phyloP scores from a whole-genome alignment of 2,797 vertebrate genomes.

The Crocodylus rhombifer region DNA sequence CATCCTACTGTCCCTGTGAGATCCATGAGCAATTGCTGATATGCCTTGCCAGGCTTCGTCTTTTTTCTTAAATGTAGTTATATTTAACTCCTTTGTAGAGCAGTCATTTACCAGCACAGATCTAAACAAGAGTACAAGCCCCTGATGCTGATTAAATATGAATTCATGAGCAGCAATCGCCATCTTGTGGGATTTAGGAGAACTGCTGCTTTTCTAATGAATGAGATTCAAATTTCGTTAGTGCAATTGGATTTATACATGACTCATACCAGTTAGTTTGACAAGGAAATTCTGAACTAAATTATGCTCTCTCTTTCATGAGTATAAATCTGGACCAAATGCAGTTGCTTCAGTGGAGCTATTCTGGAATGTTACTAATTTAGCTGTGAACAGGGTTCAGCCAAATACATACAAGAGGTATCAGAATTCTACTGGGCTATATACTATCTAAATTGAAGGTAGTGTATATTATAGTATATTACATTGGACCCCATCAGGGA shows the following conservation, averaged over 20 bases:
- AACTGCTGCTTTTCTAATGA: neutral
- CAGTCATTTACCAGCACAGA: neutral
- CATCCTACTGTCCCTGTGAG: neutral
- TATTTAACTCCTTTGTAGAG: neutral
- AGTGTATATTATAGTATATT: fast-evolving
- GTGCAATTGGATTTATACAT: neutral
- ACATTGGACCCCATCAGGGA: neutral
- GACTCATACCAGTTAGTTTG: fast-evolving
- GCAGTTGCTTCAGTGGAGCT: neutral
- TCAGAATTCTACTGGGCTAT: too few relatives aligned
- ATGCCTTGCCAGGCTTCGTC: neutral
- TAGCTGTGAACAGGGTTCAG: fast-evolving
- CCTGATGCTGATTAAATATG: neutral
- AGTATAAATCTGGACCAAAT: neutral
- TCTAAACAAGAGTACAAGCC: neutral
- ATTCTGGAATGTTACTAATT: neutral
- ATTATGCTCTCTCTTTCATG: neutral
- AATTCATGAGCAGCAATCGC: constrained; percentile 55
- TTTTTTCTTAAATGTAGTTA: constrained; percentile 13
- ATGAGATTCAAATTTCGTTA: neutral
- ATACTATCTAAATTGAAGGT: neutral
- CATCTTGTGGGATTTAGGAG: constrained; percentile 64
- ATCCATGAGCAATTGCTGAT: neutral
- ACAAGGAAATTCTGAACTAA: neutral
- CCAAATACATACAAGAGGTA: fast-evolving